A percentile compares a stretch with the other conserved stretches of the same genome.
Conservation (phyloP, 1,140 invertebrate species). For the Nasonia vitripennis region DNA sequence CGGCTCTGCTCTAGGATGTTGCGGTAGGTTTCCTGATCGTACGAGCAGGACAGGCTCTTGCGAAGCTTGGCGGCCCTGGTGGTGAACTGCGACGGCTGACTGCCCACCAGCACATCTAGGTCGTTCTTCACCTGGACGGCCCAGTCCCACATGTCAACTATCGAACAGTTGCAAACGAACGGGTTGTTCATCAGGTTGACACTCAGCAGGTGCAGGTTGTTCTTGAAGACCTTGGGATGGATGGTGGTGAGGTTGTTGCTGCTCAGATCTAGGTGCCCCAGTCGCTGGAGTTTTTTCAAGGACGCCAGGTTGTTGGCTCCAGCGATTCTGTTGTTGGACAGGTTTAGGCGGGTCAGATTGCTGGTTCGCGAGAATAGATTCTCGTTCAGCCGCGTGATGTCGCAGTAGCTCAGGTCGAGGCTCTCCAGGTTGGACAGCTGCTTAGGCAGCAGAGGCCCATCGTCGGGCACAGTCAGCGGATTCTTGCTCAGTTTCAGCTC, state of each 20-base stretch:
- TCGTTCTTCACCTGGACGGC: constrained; percentile 80
- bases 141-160: constrained; percentile 85
- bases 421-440: constrained; percentile 80
- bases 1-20: constrained; percentile 75
- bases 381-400: constrained; percentile 77
- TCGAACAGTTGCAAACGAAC: constrained; percentile 82
- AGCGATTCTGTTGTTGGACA: constrained; percentile 79
- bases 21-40: constrained; percentile 77
- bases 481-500: constrained; percentile 84
- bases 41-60: constrained; percentile 80
- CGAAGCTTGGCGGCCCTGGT: constrained; percentile 80
- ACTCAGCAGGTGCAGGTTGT: constrained; percentile 76
- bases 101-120: constrained; percentile 80
- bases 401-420: constrained; percentile 81
- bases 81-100: constrained; percentile 69
- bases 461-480: constrained; percentile 77
- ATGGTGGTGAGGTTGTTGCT: constrained; percentile 80
- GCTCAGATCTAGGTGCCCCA: constrained; percentile 80
- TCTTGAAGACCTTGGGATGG: constrained; percentile 75
- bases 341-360: constrained; percentile 80
- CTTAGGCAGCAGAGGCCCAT: constrained; percentile 78
- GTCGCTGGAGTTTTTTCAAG: constrained; percentile 76
- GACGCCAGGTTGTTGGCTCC: constrained; percentile 76
- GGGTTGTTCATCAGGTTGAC: constrained; percentile 82
- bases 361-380: constrained; percentile 78